Evolutionary conservation across 2,888 invertebrate genomes (phyloP), one percentile per base, ranked within the genome.

Genomic region (Drosophila niveifrons): DNA sequence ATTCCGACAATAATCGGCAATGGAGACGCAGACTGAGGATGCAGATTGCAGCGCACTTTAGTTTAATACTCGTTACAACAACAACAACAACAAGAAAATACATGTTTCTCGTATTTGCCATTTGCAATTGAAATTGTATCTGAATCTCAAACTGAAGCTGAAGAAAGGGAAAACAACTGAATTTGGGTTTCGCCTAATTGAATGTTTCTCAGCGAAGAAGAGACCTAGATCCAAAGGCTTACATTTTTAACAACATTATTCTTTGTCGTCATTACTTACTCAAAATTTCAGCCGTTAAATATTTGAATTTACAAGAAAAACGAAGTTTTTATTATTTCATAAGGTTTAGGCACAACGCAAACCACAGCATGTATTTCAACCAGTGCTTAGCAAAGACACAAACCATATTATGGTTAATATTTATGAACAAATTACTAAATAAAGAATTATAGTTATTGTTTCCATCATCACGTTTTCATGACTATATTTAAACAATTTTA

Each of bases 41-140:
- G 43, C 15, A 55, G 56, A 65, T 57, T 71, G 39, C 61, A 57
- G 65, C 66, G 72, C 71, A 66, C 71, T 74, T 70, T 68, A 63
- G 62, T 68, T 72, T 52, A 53, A 39, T 10, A 23, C 53, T 29
- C 34, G 53, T 18, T 0, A 44, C 29, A 15, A 23, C 36, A 39
- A 36, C 23, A 31, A 23, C 23, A 17, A 23, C 36, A 39, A 36
- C 23, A 31, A 23, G 6, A 17, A 43, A 10, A 31, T 11, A 10
- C 31, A 18, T 18, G 18, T 18, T 18, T 18, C 18, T 18, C 18
- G 18, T 18, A 3, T 18, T 18, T 3, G 9, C 8, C 17, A 50
- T 41, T 34, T 9, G 31, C 7, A 13, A 10, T 18, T 13, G 41
- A 28, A 52, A 47, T 11, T 28, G 44, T 46, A 52, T 46, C 70